A percentile compares a stretch with the other conserved stretches of the same genome.
phyloP scores from a whole-genome alignment of 2,888 invertebrate species.

The Steinernema scapterisci region DNA sequence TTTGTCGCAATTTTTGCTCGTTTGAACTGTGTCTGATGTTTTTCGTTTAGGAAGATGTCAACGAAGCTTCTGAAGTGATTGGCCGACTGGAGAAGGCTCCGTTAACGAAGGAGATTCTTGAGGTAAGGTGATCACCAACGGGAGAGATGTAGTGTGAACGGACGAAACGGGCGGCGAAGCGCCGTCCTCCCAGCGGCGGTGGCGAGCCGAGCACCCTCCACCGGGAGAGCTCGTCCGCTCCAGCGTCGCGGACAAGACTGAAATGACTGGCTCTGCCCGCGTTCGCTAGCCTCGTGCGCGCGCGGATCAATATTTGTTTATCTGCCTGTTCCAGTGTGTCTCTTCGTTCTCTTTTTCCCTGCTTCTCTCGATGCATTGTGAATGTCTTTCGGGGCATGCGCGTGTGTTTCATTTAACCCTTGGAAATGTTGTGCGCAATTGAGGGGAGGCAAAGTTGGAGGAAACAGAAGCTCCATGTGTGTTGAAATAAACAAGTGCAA shows the following conservation, averaged over 20 bases:
- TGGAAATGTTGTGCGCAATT: not conserved
- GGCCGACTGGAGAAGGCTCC: constrained; percentile 48
- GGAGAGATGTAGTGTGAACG: not conserved
- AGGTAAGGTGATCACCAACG: constrained; percentile 46
- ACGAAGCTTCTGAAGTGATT: constrained; percentile 42
- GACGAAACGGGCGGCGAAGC: not conserved
- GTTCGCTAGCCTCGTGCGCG: not conserved
- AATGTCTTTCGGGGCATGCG: no score
- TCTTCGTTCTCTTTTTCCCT: not conserved
- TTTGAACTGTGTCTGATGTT: constrained; percentile 1
- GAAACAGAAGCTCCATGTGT: not conserved
- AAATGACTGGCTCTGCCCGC: constrained; percentile 26
- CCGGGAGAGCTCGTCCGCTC: constrained; percentile 25
- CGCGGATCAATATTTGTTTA: constrained; percentile 26
- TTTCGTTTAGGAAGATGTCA: constrained; percentile 42
- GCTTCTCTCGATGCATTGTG: not conserved
- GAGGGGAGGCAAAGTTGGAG: no score
- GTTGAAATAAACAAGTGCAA: constrained; percentile 11
- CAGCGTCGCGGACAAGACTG: not conserved
- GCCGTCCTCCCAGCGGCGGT: not conserved
- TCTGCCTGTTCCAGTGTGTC: not conserved
- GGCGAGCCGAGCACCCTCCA: not conserved
- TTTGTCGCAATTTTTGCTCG: not conserved
- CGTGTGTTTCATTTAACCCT: not conserved
- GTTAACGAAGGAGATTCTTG: constrained; percentile 53